These are phyloP conservation scores for Charadrius vociferus DNA, from an alignment of 2,113 vertebrate species.

Conservation along the genomic window DNA sequence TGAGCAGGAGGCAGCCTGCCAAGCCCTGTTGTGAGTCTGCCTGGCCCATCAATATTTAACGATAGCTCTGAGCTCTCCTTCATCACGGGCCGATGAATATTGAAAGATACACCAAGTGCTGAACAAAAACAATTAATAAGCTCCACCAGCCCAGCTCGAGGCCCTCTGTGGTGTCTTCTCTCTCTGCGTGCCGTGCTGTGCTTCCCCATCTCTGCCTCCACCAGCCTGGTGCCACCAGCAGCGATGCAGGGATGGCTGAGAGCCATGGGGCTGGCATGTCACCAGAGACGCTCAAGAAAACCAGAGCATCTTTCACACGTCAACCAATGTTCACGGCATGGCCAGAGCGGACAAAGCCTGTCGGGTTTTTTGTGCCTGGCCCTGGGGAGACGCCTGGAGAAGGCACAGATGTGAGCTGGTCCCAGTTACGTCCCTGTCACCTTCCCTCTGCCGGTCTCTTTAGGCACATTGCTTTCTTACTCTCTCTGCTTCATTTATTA, in stretches of 20 bases:
- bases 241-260: neutral
- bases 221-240: neutral
- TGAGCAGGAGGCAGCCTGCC: constrained; percentile 42
- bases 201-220: neutral
- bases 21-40: constrained; percentile 8
- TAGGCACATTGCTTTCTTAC: neutral
- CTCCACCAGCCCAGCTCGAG: neutral
- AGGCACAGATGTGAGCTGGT: neutral
- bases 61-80: constrained; percentile 57
- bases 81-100: constrained; percentile 58
- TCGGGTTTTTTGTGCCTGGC: neutral
- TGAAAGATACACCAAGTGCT: constrained; percentile 64
- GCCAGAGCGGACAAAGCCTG: neutral
- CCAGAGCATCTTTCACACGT: neutral
- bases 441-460: accelerated
- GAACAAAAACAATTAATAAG: constrained; percentile 68
- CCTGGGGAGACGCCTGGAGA: neutral
- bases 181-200: accelerated
- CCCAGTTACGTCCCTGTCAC: neutral
- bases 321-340: neutral
- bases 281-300: neutral
- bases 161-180: neutral
- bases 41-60: constrained; percentile 68
- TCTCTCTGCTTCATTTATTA: neutral
- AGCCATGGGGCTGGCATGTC: neutral